Percentiles rank a stretch among this genome's conserved stretches.
phyloP scores from a whole-genome alignment of 2,888 invertebrate species.

The Drosophila hamatofila region DNA sequence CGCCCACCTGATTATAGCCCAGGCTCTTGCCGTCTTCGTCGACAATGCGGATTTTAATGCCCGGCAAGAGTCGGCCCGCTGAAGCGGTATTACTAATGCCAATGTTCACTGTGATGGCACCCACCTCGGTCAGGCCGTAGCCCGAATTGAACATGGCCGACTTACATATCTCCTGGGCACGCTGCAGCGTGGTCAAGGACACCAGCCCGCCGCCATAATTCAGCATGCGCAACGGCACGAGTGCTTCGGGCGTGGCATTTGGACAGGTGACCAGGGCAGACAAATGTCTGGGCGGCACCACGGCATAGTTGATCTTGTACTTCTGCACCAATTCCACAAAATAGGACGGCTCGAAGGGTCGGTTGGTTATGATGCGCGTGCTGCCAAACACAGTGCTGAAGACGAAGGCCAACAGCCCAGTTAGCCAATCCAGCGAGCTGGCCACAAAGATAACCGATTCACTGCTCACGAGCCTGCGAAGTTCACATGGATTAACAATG shows the following conservation, averaged over 20 bases:
- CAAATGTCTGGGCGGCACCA: slow-evolving; percentile 68
- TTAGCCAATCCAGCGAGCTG: slow-evolving; percentile 72
- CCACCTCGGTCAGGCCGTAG: slow-evolving; percentile 79
- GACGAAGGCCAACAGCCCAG: slow-evolving; percentile 60
- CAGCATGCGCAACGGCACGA: slow-evolving; percentile 62
- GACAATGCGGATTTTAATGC: slow-evolving; percentile 70
- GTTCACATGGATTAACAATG: not conserved
- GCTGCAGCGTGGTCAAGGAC: slow-evolving; percentile 53
- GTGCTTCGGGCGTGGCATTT: slow-evolving; percentile 53
- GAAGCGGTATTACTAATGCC: slow-evolving; percentile 61
- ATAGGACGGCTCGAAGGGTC: slow-evolving; percentile 64
- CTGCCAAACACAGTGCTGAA: slow-evolving; percentile 54
- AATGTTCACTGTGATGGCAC: slow-evolving; percentile 57
- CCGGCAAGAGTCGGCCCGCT: slow-evolving; percentile 67
- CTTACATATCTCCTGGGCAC: slow-evolving; percentile 60
- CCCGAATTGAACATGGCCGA: slow-evolving; percentile 59
- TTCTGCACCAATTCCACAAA: slow-evolving; percentile 68
- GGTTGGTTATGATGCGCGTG: slow-evolving; percentile 69
- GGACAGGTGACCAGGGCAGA: slow-evolving; percentile 59
- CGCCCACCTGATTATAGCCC: slow-evolving; percentile 73
- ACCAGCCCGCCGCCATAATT: slow-evolving; percentile 71
- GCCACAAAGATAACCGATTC: slow-evolving; percentile 56
- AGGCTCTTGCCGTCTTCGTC: slow-evolving; percentile 67
- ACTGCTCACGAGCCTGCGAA: slow-evolving; percentile 46
- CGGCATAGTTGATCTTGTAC: slow-evolving; percentile 68